Evolutionary conservation across 2,888 invertebrate species (phyloP), one percentile per base, ranked within the genome.

Genomic region (Tenthredo notha): DNA sequence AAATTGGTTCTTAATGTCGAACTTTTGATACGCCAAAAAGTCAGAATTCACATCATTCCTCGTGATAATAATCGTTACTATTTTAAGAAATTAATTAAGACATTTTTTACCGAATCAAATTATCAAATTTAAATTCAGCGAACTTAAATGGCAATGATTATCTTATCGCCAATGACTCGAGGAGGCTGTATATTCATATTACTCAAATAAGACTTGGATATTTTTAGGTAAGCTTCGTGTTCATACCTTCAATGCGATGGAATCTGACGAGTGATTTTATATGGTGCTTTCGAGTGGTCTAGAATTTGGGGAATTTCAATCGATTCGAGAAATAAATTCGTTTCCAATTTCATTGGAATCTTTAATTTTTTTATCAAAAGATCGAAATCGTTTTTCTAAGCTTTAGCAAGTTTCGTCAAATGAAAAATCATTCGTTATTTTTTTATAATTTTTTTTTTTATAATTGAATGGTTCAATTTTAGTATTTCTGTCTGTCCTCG

Each of bases 1-100:
- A 80, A 61, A 80, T 80, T 80, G 80, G 80, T 58, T 61, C 29
- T 10, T 29, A 58, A 80, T 58, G 80, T 61, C 80, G 58, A 80
- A n/a, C 61, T 77, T 54, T 33, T 6, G 12, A 33, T 10, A 18
- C 5, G 25, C 21, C 25, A 61, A 10, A 25, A 12, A 61, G 25
- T 25, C 61, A 21, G 25, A 54, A 54, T n/a, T n/a, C 61, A 25
- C 25, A 12, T 61, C 25, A 1, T 25, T 25, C 25, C 10, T 21
- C 9, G 25, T 25, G 61, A 61, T 10, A 2, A 61, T 25, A 25
- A 12, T 61, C 25, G 21, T 61, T 4, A 25, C 12, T 61, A 61
- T 54, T 54, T 54, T 54, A n/a, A 54, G 54, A 54, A 25, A n/a
- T n/a, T n/a, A 25, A 61, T 3, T 25, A 3, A 25, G 1, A 25